Base-by-base conservation (phyloP, 1,140 invertebrate species). In the Conus ventricosus region DNA sequence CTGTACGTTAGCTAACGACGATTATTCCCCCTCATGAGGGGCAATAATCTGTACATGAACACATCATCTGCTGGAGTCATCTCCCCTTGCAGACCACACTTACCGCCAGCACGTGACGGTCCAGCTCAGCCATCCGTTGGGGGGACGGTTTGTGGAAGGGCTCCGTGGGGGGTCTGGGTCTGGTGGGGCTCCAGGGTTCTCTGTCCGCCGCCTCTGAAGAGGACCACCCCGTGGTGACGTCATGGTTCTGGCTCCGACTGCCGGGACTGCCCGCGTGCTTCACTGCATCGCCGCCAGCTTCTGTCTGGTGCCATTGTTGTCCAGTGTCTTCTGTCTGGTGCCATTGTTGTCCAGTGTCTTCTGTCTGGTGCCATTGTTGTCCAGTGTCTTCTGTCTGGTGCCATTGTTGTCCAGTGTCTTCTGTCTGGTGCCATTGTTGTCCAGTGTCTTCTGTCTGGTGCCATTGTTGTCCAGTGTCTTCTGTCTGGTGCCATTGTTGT, bases 61-160 rank as follows among this genome's bases (percentile, higher is more conserved):
- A 8, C 57, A 60, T 60, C 57, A 60, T 15, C 8, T 60, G 57
- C 39, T 39, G 39, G 39, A 39, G 39, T 39, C 39, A 39, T 60
- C 57, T 60, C 15, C 57, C 57, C 57, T 11, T 15, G 15, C 57
- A 71, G 11, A 71, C 67, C 11, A n/a, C 17, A 84, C 82, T 84
- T 25, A 84, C 82, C 5, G 20, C 8, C n/a, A 84, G 54, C 13
- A 84, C 82, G 25, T 84, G 57, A 15, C 82, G 82, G 27, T 84
- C 82, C 20, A 84, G 57, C 27, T 84, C 55, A 17, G 54, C 54
- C 82, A 84, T 84, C 10, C 82, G 55, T 10, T 63, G 82, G 4
- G 82, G 55, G 53, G 82, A 25, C 6, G 82, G 82, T 63, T 84
- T 84, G 7, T 1, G 20, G 27, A 84, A 67, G 8, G n/a, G 82